Base-by-base conservation (phyloP, 2,797 vertebrate genomes). In the Tiaroga cobitis region DNA sequence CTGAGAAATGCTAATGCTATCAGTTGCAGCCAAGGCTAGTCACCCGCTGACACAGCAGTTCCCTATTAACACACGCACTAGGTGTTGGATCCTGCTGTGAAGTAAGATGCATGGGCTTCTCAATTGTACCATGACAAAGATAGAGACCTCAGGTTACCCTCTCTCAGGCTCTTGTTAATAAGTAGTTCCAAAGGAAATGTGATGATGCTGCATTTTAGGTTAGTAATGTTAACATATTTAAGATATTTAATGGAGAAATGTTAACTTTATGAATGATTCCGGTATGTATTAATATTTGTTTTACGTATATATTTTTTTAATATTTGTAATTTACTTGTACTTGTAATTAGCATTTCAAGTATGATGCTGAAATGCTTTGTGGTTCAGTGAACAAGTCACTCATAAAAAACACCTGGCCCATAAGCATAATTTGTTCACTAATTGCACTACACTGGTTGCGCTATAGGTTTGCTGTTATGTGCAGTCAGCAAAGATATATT, bases 1-100 rank as follows among this genome's bases (percentile, higher is more conserved):
- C 70, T 75, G 80, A 82, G 89, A 87, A 85, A 85, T 80, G 76
- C 67, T 89, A 89, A 90, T 90, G 85, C 87, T 88, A 91, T 88
- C 84, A 83, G 85, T 84, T 69, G 67, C 69, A 78, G 79, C 54
- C 72, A 74, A 70, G 86, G 72, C 85, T 74, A 75, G 85, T 82
- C 75, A 78, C 84, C 82, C n/a, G 43, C 85, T 76, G 72, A 75
- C 76, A 56, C 72, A 82, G 56, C 85, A 80, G 29, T 80, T 85
- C 56, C 76, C 77, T 65, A 73, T 80, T 80, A 85, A 61, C 77
- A 85, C 43, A 3, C 11, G 0, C 37, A 10, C 74, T 39, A 83
- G 65, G 75, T 3, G 19, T 10, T 24, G 26, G 8, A 41, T 80
- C 77, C 68, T 39, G 69, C 77, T 80, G 77, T 43, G 29, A 39